Evolutionary conservation across 1,140 invertebrate species (phyloP).

Genomic region (Atta texana): DNA sequence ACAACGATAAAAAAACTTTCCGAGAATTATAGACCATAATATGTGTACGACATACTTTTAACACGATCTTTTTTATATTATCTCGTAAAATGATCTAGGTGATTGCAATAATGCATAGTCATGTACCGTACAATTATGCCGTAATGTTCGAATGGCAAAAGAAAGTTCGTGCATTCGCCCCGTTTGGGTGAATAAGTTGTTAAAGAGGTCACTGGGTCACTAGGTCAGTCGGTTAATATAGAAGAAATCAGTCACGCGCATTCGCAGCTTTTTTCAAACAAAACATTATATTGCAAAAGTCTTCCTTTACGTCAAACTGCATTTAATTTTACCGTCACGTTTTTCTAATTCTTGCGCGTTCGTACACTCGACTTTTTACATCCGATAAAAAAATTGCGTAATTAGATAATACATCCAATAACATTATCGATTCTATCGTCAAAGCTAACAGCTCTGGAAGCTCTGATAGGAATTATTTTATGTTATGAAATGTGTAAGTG

Average conservation of each 20-base stretch:
- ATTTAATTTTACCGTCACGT: slow-evolving; percentile 21
- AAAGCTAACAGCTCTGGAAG: slow-evolving; percentile 1
- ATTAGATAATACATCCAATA: slow-evolving; percentile 44
- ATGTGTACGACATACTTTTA: neutral
- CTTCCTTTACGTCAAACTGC: neutral
- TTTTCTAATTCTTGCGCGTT: slow-evolving; percentile 28
- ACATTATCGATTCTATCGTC: slow-evolving; percentile 52
- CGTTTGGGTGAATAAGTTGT: slow-evolving; percentile 52
- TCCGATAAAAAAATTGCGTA: slow-evolving; percentile 40
- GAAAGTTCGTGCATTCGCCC: slow-evolving; percentile 53
- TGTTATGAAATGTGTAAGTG: slow-evolving; percentile 42
- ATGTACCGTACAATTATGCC: slow-evolving; percentile 42
- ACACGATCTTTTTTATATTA: slow-evolving; percentile 41
- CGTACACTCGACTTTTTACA: slow-evolving; percentile 22
- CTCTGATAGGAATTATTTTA: slow-evolving; percentile 34
- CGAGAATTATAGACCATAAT: slow-evolving; percentile 22
- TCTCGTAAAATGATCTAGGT: slow-evolving; percentile 41
- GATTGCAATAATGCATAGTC: slow-evolving; percentile 39
- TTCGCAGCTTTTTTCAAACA: slow-evolving; percentile 46
- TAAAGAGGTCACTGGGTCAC: slow-evolving; percentile 49
- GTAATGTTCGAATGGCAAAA: slow-evolving; percentile 46
- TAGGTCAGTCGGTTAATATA: slow-evolving; percentile 55
- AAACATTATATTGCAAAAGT: slow-evolving; percentile 19
- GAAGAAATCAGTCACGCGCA: slow-evolving; percentile 47
- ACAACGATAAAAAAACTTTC: slow-evolving; percentile 37